Conservation (phyloP, 2,888 invertebrate species). For the Dugesia japonica region DNA sequence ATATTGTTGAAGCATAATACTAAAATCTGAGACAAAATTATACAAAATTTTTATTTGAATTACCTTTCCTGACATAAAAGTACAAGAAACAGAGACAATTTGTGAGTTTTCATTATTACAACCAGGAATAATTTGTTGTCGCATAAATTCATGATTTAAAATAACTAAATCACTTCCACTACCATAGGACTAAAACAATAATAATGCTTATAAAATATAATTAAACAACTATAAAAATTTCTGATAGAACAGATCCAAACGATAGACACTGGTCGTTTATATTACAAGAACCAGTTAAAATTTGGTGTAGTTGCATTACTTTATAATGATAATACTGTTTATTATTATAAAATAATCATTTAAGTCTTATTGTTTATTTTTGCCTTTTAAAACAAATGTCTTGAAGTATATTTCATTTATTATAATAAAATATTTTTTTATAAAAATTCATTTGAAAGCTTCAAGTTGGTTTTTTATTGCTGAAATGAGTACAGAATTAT, state of each 20-base stretch:
- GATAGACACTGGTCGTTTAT: not conserved
- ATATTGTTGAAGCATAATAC: conserved; percentile 89
- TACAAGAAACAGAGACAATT: conserved; percentile 87
- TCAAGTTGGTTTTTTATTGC: too few relatives aligned
- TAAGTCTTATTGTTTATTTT: not conserved
- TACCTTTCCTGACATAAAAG: conserved; percentile 83
- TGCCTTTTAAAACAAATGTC: not conserved
- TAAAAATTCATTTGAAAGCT: too few relatives aligned
- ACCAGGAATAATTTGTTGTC: conserved; percentile 93
- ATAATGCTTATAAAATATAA: not conserved
- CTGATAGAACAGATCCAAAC: not conserved
- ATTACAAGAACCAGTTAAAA: not conserved
- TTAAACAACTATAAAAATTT: not conserved
- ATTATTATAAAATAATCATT: not conserved
- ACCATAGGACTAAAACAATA: conserved; percentile 69
- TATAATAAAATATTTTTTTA: too few relatives aligned
- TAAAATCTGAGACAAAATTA: conserved; percentile 56
- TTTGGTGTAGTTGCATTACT: not conserved
- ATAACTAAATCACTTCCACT: conserved; percentile 97
- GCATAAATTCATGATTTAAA: conserved; percentile 80
- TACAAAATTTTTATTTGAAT: not conserved
- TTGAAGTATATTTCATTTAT: too few relatives aligned
- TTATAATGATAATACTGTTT: too few relatives aligned
- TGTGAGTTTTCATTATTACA: conserved; percentile 83
- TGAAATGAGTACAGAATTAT: too few relatives aligned